These are phyloP conservation scores for Pocillopora grandis DNA, from an alignment of 92 coral and sea anemone genomes.

Conservation along the genomic window DNA sequence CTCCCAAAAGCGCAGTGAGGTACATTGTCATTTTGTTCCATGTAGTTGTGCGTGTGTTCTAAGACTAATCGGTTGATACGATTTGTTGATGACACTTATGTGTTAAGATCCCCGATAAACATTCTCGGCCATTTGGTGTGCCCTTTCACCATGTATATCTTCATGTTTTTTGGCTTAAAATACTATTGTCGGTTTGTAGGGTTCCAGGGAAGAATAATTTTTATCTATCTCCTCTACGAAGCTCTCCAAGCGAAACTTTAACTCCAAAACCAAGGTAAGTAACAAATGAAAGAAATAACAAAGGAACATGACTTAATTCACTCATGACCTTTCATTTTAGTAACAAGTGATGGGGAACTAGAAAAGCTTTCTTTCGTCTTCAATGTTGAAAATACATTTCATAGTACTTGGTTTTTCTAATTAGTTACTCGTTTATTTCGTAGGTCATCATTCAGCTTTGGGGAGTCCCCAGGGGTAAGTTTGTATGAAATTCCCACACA, in stretches of 20 bases:
- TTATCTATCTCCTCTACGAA: slow-evolving; percentile 39
- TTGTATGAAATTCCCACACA: not conserved
- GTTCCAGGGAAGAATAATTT: slow-evolving; percentile 34
- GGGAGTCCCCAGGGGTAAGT: slow-evolving; percentile 70
- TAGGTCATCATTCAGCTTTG: slow-evolving; percentile 60
- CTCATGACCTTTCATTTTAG: no score
- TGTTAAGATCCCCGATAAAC: no score
- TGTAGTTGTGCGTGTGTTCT: no score
- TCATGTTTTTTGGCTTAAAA: no score
- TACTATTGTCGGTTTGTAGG: not conserved
- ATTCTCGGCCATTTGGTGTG: no score
- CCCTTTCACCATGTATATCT: no score
- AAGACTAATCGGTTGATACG: no score
- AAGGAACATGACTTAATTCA: no score
- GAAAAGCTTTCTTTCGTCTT: not conserved
- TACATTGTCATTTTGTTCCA: not conserved
- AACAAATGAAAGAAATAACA: not conserved
- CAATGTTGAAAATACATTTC: not conserved
- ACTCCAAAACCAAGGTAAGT: slow-evolving; percentile 43
- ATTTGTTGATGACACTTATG: no score
- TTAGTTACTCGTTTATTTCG: not conserved
- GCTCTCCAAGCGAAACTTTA: slow-evolving; percentile 30
- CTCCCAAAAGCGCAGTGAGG: slow-evolving; percentile 39
- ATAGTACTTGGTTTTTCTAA: not conserved
- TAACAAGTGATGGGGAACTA: no score